These are phyloP conservation scores for Lamellibrachia luymesi DNA, from an alignment of 1,140 invertebrate species.

Conservation along the genomic window DNA sequence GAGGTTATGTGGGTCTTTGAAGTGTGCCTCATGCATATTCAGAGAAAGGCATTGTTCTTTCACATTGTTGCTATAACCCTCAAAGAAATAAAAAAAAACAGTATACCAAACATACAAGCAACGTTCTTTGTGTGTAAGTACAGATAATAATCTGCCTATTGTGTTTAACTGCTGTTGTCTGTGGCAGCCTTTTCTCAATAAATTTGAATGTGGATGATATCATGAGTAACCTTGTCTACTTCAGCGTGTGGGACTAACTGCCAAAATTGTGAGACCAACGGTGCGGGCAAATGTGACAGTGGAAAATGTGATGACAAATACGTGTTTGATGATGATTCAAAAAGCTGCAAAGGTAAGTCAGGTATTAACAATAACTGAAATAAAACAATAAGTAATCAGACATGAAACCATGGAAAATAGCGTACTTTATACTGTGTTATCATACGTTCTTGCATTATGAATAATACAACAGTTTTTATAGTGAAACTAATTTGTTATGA, in stretches of 20 bases:
- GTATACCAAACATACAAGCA: neutral
- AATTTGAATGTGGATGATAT: neutral
- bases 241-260: neutral
- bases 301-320: neutral
- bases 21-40: neutral
- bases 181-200: neutral
- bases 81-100: no score
- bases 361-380: no score
- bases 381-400: no score
- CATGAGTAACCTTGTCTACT: neutral
- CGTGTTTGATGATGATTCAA: neutral
- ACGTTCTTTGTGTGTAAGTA: neutral
- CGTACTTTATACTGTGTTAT: no score
- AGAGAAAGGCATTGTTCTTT: no score
- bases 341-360: neutral
- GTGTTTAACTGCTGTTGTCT: neutral
- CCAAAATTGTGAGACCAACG: neutral
- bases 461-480: no score
- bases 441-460: no score
- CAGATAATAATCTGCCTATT: neutral
- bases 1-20: neutral
- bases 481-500: no score
- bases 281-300: conserved; percentile 8
- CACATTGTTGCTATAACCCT: no score
- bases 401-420: no score